Evolutionary conservation across 2,113 vertebrate genomes (phyloP).

Genomic region (Rhinolophus sinicus): DNA sequence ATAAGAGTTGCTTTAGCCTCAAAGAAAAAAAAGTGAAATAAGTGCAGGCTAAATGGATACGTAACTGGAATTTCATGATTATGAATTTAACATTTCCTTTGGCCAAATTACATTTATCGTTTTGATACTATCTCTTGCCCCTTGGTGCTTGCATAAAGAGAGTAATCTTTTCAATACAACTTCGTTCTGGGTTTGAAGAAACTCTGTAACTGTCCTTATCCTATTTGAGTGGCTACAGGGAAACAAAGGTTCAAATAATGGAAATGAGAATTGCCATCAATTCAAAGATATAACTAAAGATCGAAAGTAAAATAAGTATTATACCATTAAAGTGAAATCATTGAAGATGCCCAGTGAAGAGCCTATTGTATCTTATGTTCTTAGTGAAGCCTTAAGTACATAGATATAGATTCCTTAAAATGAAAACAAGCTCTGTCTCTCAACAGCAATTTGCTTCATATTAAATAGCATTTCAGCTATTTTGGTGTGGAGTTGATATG

Average conservation of each 20-base stretch:
- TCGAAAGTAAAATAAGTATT: neutral
- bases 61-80: neutral
- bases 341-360: neutral
- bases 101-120: neutral
- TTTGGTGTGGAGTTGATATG: conserved; percentile 54
- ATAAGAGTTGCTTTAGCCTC: neutral
- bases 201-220: neutral
- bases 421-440: conserved; percentile 1
- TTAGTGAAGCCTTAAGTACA: neutral
- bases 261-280: neutral
- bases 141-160: neutral
- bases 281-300: neutral
- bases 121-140: neutral
- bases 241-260: neutral
- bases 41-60: neutral
- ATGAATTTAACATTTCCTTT: neutral
- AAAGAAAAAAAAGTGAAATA: neutral
- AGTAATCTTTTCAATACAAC: neutral
- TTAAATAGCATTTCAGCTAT: conserved; percentile 51
- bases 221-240: neutral
- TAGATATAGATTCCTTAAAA: conserved; percentile 25
- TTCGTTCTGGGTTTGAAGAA: neutral
- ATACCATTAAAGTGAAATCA: neutral
- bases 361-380: neutral
- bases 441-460: neutral